These are phyloP conservation scores for Caranx ignobilis DNA, from an alignment of 2,113 vertebrate genomes.

Conservation along the genomic window DNA sequence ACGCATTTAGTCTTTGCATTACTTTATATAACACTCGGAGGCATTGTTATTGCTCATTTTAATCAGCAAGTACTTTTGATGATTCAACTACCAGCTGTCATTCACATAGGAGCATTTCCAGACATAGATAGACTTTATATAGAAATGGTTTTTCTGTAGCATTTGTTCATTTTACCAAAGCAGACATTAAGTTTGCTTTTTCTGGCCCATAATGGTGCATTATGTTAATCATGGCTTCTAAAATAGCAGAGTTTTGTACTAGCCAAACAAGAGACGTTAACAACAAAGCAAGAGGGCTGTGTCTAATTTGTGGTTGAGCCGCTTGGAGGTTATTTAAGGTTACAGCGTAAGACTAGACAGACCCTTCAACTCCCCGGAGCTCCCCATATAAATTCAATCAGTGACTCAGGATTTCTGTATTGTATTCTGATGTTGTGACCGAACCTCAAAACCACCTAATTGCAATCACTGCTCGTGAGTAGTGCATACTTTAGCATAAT, in stretches of 20 bases:
- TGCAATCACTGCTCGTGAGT: neutral
- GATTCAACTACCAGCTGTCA: constrained; percentile 26
- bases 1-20: constrained; percentile 41
- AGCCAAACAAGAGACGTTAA: neutral
- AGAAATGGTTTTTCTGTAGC: constrained; percentile 1
- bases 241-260: neutral
- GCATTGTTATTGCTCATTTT: constrained; percentile 32
- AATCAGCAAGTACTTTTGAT: constrained; percentile 30
- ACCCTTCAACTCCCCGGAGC: neutral
- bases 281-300: neutral
- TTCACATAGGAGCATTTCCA: neutral
- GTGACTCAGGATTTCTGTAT: neutral
- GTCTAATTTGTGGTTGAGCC: neutral
- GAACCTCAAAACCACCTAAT: neutral
- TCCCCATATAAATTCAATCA: neutral
- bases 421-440: neutral
- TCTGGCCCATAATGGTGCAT: neutral
- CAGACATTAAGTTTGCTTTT: neutral
- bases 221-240: constrained; percentile 8
- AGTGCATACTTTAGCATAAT: neutral
- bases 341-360: neutral
- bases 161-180: neutral
- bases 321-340: neutral
- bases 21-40: constrained; percentile 36
- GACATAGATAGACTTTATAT: neutral